These are phyloP conservation scores for Anguilla japonica DNA, from an alignment of 2,113 vertebrate species.

Conservation along the genomic window DNA sequence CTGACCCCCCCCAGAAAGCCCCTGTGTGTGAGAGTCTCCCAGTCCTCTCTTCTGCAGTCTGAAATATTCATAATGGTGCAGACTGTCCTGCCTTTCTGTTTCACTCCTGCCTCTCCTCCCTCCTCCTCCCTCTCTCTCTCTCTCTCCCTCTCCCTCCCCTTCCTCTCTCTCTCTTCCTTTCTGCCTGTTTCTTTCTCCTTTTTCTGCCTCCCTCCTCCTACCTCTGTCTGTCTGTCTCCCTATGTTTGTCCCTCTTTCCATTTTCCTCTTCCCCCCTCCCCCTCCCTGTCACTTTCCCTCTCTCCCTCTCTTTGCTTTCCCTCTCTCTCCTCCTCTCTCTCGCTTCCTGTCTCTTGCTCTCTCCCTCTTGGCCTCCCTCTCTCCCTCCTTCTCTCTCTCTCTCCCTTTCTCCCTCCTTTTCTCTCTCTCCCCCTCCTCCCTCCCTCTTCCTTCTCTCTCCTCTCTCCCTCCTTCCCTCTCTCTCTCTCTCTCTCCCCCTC, in stretches of 20 bases:
- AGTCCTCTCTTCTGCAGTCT: too few species aligned
- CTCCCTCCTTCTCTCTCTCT: not conserved
- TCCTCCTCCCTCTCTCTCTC: too few species aligned
- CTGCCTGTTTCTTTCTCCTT: too few species aligned
- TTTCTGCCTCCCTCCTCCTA: too few species aligned
- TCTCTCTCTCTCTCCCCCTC: not conserved
- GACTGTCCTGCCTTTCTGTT: too few species aligned
- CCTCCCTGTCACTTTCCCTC: constrained; percentile 15
- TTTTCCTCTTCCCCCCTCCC: constrained; percentile 26
- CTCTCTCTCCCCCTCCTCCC: not conserved
- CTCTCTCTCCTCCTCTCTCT: constrained; percentile 34
- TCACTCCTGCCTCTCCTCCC: too few species aligned
- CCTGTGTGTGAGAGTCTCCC: too few species aligned
- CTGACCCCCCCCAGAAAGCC: too few species aligned
- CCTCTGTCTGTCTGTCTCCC: too few species aligned
- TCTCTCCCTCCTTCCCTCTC: not conserved
- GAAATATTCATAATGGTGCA: constrained; percentile 18
- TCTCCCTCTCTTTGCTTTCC: not conserved
- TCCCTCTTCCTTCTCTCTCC: not conserved
- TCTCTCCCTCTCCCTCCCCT: too few species aligned
- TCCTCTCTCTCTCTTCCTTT: too few species aligned
- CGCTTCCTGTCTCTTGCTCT: constrained; percentile 14
- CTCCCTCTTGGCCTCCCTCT: constrained; percentile 26
- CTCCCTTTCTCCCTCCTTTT: not conserved
- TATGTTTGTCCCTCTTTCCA: not conserved